phyloP scores from a whole-genome alignment of 2,888 invertebrate genomes.

The Helicoverpa assulta region DNA sequence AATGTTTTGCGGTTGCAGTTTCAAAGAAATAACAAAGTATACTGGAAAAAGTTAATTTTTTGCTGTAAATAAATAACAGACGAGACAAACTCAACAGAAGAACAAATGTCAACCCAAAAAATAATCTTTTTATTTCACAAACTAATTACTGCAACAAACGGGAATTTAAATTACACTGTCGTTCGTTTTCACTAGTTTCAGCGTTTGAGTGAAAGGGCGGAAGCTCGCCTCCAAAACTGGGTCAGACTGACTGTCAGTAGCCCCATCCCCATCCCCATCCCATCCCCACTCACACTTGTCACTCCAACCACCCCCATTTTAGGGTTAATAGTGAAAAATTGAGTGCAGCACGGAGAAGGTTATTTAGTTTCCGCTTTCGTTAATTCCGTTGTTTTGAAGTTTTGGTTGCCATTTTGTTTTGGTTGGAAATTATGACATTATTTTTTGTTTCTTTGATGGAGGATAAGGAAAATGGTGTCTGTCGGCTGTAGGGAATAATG shows the following conservation, averaged over 20 bases:
- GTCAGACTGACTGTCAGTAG: constrained; percentile 65
- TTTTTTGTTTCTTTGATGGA: constrained; percentile 38
- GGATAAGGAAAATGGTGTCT: constrained; percentile 27
- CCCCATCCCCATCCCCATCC: constrained; percentile 24
- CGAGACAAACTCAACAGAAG: background rate
- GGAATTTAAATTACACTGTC: constrained; percentile 69
- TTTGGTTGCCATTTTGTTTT: constrained; percentile 20
- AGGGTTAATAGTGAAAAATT: constrained; percentile 64
- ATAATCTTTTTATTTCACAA: constrained; percentile 42
- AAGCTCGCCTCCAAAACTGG: constrained; percentile 69
- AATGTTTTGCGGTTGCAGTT: no score
- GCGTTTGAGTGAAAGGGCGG: constrained; percentile 69
- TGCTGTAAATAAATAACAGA: no score
- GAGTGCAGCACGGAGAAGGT: constrained; percentile 52
- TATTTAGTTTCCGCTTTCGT: constrained; percentile 37
- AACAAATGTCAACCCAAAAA: background rate
- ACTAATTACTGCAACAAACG: constrained; percentile 59
- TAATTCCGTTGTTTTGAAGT: constrained; percentile 37
- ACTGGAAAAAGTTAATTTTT: no score
- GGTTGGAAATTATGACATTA: background rate
- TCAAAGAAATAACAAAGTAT: no score
- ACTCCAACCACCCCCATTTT: constrained; percentile 64
- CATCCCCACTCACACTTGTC: constrained; percentile 60
- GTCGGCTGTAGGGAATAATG: constrained; percentile 8
- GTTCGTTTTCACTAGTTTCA: constrained; percentile 68